Conservation (phyloP, 2,797 vertebrate species). For the Siniperca obscura region DNA sequence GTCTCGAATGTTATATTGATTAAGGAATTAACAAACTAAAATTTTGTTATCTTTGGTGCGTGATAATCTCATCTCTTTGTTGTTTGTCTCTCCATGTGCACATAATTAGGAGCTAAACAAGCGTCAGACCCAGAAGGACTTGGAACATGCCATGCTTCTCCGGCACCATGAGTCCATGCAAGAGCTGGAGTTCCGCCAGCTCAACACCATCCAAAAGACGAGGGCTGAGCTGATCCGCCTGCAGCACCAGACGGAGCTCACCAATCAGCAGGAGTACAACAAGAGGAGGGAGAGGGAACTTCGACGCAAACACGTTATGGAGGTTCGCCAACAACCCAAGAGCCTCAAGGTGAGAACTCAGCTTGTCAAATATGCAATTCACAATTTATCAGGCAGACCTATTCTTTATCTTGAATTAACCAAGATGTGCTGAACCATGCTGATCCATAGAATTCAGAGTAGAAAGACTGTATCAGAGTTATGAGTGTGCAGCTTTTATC, state of each 20-base stretch:
- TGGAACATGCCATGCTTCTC: slow-evolving; percentile 98
- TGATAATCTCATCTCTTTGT: neutral
- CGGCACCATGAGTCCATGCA: slow-evolving; percentile 99
- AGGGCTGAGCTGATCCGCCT: slow-evolving; percentile 94
- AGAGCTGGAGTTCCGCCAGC: slow-evolving; percentile 97
- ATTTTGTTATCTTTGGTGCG: neutral
- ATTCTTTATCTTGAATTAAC: neutral
- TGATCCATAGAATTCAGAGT: neutral
- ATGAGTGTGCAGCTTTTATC: neutral
- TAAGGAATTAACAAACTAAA: neutral
- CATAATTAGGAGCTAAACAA: slow-evolving; percentile 94
- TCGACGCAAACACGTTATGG: slow-evolving; percentile 97
- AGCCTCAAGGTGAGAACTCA: slow-evolving; percentile 92
- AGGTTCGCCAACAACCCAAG: slow-evolving; percentile 99
- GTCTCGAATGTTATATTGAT: neutral
- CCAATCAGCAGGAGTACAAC: slow-evolving; percentile 99
- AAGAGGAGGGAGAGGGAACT: slow-evolving; percentile 97
- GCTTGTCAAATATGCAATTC: neutral
- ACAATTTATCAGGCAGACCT: neutral
- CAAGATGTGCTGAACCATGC: neutral
- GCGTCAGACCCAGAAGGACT: slow-evolving; percentile 97
- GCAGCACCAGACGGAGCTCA: slow-evolving; percentile 99
- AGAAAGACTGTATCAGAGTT: neutral
- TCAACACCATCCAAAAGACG: slow-evolving; percentile 96
- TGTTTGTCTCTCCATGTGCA: slow-evolving; percentile 17